phyloP scores from a whole-genome alignment of 1,140 invertebrate genomes.

The Watersipora subatra region DNA sequence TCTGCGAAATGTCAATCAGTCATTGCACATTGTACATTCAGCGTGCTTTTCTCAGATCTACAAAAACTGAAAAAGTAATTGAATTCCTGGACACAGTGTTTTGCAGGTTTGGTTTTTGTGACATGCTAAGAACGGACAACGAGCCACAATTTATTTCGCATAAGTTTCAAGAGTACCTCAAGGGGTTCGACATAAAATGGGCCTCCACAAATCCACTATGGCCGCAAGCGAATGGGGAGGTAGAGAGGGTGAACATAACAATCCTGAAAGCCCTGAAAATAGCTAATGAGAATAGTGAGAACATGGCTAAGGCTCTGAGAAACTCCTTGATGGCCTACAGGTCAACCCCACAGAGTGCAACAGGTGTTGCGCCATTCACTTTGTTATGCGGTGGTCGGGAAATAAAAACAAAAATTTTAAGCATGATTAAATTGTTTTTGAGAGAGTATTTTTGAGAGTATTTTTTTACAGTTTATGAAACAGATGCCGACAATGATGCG shows the following conservation, averaged over 20 bases:
- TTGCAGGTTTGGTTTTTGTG: neutral
- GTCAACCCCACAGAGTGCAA: neutral
- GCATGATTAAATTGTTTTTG: neutral
- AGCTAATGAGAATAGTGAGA: constrained; percentile 3
- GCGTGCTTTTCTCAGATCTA: neutral
- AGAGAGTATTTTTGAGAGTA: too few relatives aligned
- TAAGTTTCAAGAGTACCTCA: constrained; percentile 5
- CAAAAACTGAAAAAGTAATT: neutral
- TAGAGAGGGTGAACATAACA: constrained; percentile 2
- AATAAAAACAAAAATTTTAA: neutral
- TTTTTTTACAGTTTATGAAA: neutral
- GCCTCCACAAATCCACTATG: neutral
- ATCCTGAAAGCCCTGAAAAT: neutral
- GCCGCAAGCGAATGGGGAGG: constrained; percentile 8
- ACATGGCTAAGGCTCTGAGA: neutral
- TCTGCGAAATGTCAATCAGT: neutral
- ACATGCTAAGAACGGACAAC: neutral
- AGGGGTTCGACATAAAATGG: neutral
- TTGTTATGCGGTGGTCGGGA: neutral
- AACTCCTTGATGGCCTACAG: neutral
- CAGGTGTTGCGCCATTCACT: neutral
- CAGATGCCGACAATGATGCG: neutral
- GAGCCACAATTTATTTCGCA: neutral
- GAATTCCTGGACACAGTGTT: neutral
- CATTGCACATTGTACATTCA: neutral